Evolutionary conservation across 2,888 invertebrate genomes (phyloP).

Genomic region (Tipula lateralis): DNA sequence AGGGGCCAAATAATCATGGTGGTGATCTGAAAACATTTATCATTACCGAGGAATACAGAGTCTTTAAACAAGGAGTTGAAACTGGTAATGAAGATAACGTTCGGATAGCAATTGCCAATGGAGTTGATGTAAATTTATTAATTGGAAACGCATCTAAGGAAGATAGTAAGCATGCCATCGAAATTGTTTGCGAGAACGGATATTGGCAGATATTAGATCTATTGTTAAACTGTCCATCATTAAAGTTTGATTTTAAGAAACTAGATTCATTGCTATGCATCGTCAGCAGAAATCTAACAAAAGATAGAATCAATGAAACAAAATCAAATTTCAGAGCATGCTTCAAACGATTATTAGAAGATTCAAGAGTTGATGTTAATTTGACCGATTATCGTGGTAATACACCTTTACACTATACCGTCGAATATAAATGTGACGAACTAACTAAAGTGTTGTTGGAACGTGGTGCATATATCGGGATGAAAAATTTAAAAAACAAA

Average conservation of each 20-base stretch:
- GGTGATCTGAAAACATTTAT: neutral
- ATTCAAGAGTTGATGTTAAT: conserved; percentile 58
- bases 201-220: neutral
- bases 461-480: conserved; percentile 69
- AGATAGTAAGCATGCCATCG: neutral
- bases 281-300: conserved; percentile 53
- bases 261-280: conserved; percentile 54
- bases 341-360: conserved; percentile 57
- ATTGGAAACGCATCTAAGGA: neutral
- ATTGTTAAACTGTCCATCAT: neutral
- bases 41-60: neutral
- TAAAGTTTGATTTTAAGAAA: neutral
- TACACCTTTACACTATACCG: conserved; percentile 70
- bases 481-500: conserved; percentile 59
- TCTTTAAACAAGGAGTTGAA: neutral
- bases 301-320: conserved; percentile 36
- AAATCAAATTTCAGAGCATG: conserved; percentile 53
- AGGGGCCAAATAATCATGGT: too few relatives aligned
- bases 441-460: conserved; percentile 60
- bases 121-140: neutral
- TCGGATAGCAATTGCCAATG: neutral
- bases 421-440: conserved; percentile 61
- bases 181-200: neutral
- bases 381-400: conserved; percentile 59
- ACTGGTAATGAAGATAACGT: neutral